phyloP scores from a whole-genome alignment of 2,113 vertebrate species.

The Passer domesticus region DNA sequence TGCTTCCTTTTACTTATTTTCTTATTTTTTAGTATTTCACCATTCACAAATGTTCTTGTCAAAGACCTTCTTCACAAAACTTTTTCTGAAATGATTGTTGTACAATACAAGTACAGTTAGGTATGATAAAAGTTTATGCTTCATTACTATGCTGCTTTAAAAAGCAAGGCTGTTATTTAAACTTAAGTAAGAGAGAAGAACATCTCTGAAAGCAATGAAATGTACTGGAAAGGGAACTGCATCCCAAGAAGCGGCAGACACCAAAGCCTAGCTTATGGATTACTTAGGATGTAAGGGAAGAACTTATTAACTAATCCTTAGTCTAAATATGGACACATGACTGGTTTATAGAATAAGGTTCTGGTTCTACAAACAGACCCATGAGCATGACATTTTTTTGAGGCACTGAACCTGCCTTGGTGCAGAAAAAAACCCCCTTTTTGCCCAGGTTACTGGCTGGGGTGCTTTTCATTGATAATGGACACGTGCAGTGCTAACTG shows the following conservation, averaged over 20 bases:
- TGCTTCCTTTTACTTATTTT: constrained; percentile 29
- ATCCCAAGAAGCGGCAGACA: background rate
- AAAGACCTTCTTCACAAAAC: background rate
- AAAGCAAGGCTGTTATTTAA: background rate
- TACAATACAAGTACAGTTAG: rapidly evolving
- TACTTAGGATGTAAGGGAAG: background rate
- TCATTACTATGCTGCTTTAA: background rate
- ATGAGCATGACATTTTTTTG: background rate
- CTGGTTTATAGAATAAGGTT: background rate
- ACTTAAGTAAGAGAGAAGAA: background rate
- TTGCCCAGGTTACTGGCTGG: background rate
- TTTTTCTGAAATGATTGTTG: background rate
- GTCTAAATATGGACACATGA: background rate
- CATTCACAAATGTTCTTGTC: background rate
- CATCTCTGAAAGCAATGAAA: background rate
- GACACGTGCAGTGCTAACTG: background rate
- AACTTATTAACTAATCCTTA: background rate
- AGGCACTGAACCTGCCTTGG: background rate
- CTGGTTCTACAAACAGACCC: background rate
- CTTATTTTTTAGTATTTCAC: background rate
- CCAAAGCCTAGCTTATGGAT: background rate
- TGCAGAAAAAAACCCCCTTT: background rate
- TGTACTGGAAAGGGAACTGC: background rate
- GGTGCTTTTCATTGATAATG: background rate
- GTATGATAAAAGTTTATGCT: background rate